These are phyloP conservation scores for Acleris sparsana DNA, from an alignment of 2,888 invertebrate genomes.

Conservation along the genomic window DNA sequence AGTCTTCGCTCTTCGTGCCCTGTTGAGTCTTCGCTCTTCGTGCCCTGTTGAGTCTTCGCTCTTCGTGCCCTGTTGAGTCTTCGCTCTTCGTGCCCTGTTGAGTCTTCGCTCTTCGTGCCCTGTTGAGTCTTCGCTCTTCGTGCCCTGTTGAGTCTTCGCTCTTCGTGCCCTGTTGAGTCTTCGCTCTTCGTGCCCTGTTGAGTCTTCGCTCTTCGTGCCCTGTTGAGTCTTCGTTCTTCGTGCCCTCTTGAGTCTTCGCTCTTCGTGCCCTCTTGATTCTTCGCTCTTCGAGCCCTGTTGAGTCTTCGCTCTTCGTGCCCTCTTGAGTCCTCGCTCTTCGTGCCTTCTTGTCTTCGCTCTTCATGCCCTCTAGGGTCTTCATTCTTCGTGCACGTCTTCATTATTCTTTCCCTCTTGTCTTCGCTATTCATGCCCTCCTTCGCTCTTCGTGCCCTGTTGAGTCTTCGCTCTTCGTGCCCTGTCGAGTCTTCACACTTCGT, in stretches of 20 bases:
- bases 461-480: too few relatives aligned
- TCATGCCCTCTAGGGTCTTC: conserved; percentile 27
- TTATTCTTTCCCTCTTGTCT: conserved; percentile 25
- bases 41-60: too few relatives aligned
- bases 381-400: conserved; percentile 17
- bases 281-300: conserved; percentile 12
- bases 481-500: too few relatives aligned
- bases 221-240: conserved; percentile 28
- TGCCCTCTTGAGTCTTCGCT: conserved; percentile 35
- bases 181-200: conserved; percentile 21
- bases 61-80: too few relatives aligned
- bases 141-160: conserved; percentile 24
- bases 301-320: conserved; percentile 33
- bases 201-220: conserved; percentile 27
- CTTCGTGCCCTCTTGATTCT: conserved; percentile 15
- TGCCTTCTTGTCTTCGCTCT: conserved; percentile 15
- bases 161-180: conserved; percentile 36
- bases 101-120: too few relatives aligned
- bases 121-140: conserved; percentile 35
- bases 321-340: conserved; percentile 11
- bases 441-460: not conserved
- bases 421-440: conserved; percentile 2
- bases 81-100: too few relatives aligned
- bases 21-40: too few relatives aligned
- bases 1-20: too few relatives aligned